Evolutionary conservation across 2,888 invertebrate species (phyloP).

Genomic region (Aethes cnicana): DNA sequence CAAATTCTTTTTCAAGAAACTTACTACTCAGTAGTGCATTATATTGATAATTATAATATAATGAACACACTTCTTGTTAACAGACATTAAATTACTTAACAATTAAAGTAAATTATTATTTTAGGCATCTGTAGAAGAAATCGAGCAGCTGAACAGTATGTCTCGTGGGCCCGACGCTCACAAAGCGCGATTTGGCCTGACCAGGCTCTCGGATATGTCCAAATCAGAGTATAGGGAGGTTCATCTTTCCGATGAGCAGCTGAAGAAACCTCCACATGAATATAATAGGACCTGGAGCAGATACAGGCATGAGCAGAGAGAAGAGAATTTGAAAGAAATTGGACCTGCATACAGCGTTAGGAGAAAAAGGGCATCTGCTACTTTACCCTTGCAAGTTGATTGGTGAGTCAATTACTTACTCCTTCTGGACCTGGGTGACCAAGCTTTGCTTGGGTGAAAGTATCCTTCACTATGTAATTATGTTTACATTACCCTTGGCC

Average conservation of each 20-base stretch:
- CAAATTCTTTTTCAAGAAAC: too few species aligned
- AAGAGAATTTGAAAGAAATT: constrained; percentile 28
- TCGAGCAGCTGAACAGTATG: constrained; percentile 69
- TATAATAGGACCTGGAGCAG: constrained; percentile 56
- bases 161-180: constrained; percentile 60
- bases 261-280: constrained; percentile 41
- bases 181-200: constrained; percentile 82
- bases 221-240: constrained; percentile 81
- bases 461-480: too few species aligned
- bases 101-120: constrained; percentile 35
- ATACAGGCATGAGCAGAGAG: constrained; percentile 42
- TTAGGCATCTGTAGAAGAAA: constrained; percentile 76
- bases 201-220: constrained; percentile 84
- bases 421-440: not conserved
- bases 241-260: constrained; percentile 68
- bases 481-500: too few species aligned
- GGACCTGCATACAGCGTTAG: constrained; percentile 41
- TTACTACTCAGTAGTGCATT: too few species aligned
- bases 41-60: too few species aligned
- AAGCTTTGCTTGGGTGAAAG: too few species aligned
- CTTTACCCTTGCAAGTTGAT: constrained; percentile 77
- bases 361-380: constrained; percentile 51
- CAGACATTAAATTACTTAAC: not conserved
- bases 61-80: too few species aligned
- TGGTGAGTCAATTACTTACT: constrained; percentile 66